Conservation (phyloP, 2,888 invertebrate species). For the Ceramica pisi region DNA sequence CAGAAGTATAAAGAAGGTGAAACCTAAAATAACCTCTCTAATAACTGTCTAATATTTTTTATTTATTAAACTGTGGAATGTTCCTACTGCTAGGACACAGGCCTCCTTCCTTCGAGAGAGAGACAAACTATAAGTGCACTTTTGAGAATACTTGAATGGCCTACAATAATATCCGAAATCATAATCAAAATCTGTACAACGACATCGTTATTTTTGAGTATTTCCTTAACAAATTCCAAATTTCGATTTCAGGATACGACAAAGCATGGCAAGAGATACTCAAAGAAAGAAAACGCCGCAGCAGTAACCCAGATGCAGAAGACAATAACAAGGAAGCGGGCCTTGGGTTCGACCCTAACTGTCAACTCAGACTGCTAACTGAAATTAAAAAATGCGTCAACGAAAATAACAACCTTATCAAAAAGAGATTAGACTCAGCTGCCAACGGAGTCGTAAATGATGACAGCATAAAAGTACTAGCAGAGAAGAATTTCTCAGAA, state of each 20-base stretch:
- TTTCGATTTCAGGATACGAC: slow-evolving; percentile 90
- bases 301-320: slow-evolving; percentile 77
- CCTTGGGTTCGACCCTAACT: slow-evolving; percentile 76
- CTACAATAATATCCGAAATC: neutral
- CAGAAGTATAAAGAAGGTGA: slow-evolving; percentile 91
- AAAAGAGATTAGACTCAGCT: slow-evolving; percentile 79
- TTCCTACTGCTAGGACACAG: neutral
- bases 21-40: neutral
- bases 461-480: slow-evolving; percentile 81
- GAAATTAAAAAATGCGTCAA: slow-evolving; percentile 86
- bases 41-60: too few relatives aligned
- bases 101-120: neutral
- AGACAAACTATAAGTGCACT: neutral
- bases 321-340: slow-evolving; percentile 58
- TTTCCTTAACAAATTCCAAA: neutral
- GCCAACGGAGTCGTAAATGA: slow-evolving; percentile 67
- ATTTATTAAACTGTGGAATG: neutral
- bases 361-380: slow-evolving; percentile 83
- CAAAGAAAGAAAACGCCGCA: slow-evolving; percentile 91
- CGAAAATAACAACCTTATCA: slow-evolving; percentile 87
- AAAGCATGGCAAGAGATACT: slow-evolving; percentile 92
- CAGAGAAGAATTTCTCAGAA: slow-evolving; percentile 88
- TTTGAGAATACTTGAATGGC: neutral
- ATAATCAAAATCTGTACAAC: neutral
- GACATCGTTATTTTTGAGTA: too few relatives aligned